Percentiles rank a stretch among this genome's conserved stretches.
These are phyloP conservation scores for Netta rufina DNA, from an alignment of 2,797 vertebrate species.

Conservation along the genomic window DNA sequence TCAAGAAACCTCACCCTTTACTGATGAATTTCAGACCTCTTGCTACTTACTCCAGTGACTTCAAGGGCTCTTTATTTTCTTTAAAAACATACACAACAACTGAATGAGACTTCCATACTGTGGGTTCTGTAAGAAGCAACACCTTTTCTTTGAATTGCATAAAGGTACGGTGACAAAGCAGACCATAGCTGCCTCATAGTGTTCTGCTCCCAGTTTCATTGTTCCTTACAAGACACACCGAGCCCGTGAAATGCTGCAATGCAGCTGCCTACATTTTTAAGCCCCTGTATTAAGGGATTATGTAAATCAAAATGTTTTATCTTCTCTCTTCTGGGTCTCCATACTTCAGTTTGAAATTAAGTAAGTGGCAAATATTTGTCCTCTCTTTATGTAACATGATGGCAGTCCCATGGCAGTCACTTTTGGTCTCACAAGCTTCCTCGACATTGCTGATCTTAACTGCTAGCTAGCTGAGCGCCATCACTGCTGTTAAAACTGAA, in stretches of 20 bases:
- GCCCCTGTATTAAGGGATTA: not conserved
- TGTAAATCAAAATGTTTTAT: not conserved
- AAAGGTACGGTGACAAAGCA: not conserved
- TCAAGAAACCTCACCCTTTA: not conserved
- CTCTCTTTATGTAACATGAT: rapidly evolving
- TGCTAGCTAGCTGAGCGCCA: not conserved
- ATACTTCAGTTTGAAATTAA: not conserved
- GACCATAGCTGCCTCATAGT: not conserved
- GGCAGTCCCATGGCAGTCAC: not conserved
- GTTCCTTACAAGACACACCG: not conserved
- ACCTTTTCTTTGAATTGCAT: not conserved
- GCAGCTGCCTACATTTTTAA: not conserved
- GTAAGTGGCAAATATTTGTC: rapidly evolving
- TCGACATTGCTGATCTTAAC: not conserved
- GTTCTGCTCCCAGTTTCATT: not conserved
- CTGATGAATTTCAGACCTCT: not conserved
- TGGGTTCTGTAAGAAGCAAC: slow-evolving; percentile 1
- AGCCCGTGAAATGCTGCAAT: not conserved
- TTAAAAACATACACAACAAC: slow-evolving; percentile 12
- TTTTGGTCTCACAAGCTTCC: not conserved
- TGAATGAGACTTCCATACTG: not conserved
- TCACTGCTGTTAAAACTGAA: not conserved
- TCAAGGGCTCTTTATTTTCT: slow-evolving; percentile 47
- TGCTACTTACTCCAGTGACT: not conserved
- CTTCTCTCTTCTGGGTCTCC: not conserved